Percentiles rank a stretch among this genome's conserved stretches.
phyloP scores from a whole-genome alignment of 2,113 vertebrate genomes.

The Gymnogyps californianus region DNA sequence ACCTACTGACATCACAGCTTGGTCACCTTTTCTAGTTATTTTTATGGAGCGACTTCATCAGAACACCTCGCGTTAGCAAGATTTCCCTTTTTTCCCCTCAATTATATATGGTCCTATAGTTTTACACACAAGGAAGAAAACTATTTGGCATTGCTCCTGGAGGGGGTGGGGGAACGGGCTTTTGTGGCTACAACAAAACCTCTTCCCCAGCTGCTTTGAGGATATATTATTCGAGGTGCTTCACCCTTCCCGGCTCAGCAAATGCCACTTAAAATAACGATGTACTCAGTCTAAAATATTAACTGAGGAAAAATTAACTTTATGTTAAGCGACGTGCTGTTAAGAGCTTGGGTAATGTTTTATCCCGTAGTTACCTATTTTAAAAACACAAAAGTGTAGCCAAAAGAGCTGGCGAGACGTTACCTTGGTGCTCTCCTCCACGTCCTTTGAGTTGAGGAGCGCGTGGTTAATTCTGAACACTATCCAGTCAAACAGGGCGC shows the following conservation, averaged over 20 bases:
- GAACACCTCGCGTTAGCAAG: fast-evolving
- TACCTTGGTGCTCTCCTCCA: constrained; percentile 91
- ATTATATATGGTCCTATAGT: fast-evolving
- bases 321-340: background rate
- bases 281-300: background rate
- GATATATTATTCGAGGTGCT: background rate
- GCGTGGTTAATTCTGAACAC: constrained; percentile 99
- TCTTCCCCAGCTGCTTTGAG: background rate
- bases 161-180: background rate
- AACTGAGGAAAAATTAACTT: background rate
- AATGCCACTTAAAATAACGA: background rate
- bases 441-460: constrained; percentile 89
- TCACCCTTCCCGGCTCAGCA: background rate
- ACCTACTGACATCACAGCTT: background rate
- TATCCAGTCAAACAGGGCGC: constrained; percentile 97
- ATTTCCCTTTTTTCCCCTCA: background rate
- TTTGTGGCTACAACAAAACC: background rate
- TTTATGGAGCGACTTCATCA: background rate
- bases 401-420: background rate
- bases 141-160: background rate
- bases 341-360: background rate
- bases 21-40: background rate
- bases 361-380: background rate
- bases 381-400: background rate
- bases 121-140: background rate